Evolutionary conservation across 92 coral and sea anemone genomes (phyloP).

Genomic region (Bergia puertoricense): DNA sequence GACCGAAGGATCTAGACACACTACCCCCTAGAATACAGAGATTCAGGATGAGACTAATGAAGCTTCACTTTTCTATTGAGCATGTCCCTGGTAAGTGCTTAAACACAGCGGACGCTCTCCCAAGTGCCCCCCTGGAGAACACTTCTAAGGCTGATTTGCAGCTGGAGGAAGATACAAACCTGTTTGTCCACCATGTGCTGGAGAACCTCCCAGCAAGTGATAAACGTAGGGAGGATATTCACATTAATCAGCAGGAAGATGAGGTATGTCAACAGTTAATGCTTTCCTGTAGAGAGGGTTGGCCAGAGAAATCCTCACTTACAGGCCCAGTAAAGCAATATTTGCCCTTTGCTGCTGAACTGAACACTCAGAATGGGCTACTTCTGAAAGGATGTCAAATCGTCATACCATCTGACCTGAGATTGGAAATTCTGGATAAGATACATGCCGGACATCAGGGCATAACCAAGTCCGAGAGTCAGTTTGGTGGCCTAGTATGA

Average conservation of each 20-base stretch:
- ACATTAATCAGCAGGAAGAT: slow-evolving; percentile 36
- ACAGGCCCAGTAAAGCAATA: not conserved
- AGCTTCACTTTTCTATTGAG: slow-evolving; percentile 11
- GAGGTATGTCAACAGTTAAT: slow-evolving; percentile 45
- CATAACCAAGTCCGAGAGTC: slow-evolving; percentile 40
- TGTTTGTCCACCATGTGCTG: slow-evolving; percentile 42
- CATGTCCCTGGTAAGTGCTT: slow-evolving; percentile 37
- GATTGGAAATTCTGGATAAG: slow-evolving; percentile 15
- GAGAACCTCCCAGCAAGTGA: slow-evolving; percentile 47
- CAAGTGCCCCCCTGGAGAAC: slow-evolving; percentile 33
- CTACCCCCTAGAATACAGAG: slow-evolving; percentile 38
- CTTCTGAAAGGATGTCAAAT: too few species aligned
- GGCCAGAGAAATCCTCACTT: not conserved
- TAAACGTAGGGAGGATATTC: slow-evolving; percentile 41
- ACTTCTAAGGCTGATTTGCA: slow-evolving; percentile 2
- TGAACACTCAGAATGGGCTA: too few species aligned
- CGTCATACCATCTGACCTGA: too few species aligned
- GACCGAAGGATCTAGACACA: slow-evolving; percentile 28
- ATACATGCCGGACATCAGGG: slow-evolving; percentile 54
- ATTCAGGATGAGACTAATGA: slow-evolving; percentile 47
- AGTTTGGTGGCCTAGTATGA: slow-evolving; percentile 56
- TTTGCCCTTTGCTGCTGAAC: too few species aligned
- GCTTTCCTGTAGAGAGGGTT: slow-evolving; percentile 23
- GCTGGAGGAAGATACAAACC: slow-evolving; percentile 10
- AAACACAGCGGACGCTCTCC: slow-evolving; percentile 18